phyloP scores from a whole-genome alignment of 2,113 vertebrate species.

The Silurus asotus region DNA sequence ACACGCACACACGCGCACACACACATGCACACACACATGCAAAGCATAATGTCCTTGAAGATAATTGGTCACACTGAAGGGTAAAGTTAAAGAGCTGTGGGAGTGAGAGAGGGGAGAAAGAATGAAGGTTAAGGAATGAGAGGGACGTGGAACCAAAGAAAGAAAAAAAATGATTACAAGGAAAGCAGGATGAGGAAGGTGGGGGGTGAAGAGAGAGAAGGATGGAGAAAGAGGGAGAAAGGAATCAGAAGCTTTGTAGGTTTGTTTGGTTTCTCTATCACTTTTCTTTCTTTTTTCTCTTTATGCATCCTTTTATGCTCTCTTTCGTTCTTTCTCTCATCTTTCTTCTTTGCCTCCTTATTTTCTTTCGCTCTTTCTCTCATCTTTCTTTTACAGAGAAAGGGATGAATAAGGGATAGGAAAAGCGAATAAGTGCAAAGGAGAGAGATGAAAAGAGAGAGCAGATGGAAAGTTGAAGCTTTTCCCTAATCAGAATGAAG shows the following conservation, averaged over 20 bases:
- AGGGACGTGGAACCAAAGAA: conserved; percentile 17
- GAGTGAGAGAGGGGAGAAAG: conserved; percentile 7
- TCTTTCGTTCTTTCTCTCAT: not conserved
- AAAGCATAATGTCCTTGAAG: conserved; percentile 36
- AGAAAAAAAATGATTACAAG: conserved; percentile 36
- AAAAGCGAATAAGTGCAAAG: not conserved
- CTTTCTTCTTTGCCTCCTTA: not conserved
- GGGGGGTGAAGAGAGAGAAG: conserved; percentile 26
- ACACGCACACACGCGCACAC: not conserved
- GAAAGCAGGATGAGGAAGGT: conserved; percentile 32
- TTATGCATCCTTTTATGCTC: not conserved
- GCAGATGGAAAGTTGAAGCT: not conserved
- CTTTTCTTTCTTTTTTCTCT: not conserved
- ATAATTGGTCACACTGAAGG: conserved; percentile 10
- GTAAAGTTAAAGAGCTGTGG: conserved; percentile 8
- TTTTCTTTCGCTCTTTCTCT: not conserved
- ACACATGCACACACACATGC: not conserved
- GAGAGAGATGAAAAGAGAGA: not conserved
- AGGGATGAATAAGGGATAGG: too few species aligned
- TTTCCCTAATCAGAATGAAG: not conserved
- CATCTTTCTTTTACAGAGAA: not conserved
- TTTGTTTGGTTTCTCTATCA: not conserved
- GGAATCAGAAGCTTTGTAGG: not conserved
- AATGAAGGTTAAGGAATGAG: not conserved
- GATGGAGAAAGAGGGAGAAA: not conserved